Conservation (phyloP, 2,888 invertebrate genomes). For the Cylloceria caligata region DNA sequence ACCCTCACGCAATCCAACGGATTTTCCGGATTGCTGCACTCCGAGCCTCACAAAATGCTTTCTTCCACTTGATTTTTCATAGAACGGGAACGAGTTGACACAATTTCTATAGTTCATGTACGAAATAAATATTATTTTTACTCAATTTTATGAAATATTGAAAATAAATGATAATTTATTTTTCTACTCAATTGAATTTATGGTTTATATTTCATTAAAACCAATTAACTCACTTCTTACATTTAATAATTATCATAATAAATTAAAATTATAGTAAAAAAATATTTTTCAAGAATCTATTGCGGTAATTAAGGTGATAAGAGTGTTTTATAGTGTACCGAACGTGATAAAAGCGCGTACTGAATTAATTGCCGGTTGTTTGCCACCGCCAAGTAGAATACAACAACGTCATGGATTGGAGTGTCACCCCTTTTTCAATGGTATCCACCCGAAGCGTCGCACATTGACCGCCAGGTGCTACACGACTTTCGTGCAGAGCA, state of each 20-base stretch:
- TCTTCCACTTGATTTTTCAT: background rate
- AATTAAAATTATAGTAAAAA: background rate
- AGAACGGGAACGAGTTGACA: too few species aligned
- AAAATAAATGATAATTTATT: background rate
- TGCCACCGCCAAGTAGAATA: too few species aligned
- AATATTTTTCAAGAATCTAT: background rate
- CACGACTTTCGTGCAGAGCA: slow-evolving; percentile 63
- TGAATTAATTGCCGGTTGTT: background rate
- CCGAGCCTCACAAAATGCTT: too few species aligned
- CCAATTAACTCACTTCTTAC: too few species aligned
- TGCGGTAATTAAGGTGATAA: background rate
- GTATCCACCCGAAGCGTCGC: background rate
- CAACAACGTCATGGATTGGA: background rate
- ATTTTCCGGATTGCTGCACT: background rate
- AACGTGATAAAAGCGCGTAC: background rate
- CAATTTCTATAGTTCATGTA: too few species aligned
- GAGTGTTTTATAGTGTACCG: background rate
- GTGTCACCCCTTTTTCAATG: background rate
- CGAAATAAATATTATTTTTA: too few species aligned
- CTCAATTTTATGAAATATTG: too few species aligned
- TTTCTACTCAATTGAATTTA: background rate
- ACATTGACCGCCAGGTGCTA: slow-evolving; percentile 39
- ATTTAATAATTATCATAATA: too few species aligned
- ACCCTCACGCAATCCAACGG: slow-evolving; percentile 10
- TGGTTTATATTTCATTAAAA: too few species aligned